Evolutionary conservation across 2,113 vertebrate species (phyloP), one percentile per base, ranked within the genome.

Genomic region (Leuciscus idus): DNA sequence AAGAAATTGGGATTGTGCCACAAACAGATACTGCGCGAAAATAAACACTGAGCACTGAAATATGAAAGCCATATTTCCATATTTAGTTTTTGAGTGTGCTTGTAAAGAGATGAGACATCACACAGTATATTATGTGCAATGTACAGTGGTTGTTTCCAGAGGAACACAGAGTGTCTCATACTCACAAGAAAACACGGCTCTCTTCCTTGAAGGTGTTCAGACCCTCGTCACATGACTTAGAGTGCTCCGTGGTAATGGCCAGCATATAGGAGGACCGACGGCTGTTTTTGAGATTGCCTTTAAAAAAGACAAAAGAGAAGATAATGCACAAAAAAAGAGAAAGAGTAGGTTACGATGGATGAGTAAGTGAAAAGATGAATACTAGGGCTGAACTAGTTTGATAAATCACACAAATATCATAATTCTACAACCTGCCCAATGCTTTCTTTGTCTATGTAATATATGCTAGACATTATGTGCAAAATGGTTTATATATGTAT

Each of bases 181-280:
- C 95, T 95, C 88, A 96, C 95, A 92, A 92, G 79, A 95, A 94
- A 80, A 95, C 90, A 26, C 95, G 94, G 28, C 95, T 94, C 88
- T 99, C 98, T 0, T 99, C 98, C 84, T 96, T 95, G 90, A 99
- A 98, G 0, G 95, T 92, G 83, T 99, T 99, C 88, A 99, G 96
- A 1, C 98, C 98, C 0, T 99, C 98, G 0, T 99, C 98, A 2
- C 96, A 99, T 57, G 98, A 99, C 93, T 97, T 99, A 88, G 98
- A 99, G 90, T 97, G 96, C 89, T 98, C 97, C 0, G 97, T 97
- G 90, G 97, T 98, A 93, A 99, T 96, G 90, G 98, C 98, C 91
- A 98, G 92, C 84, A 98, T 93, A 93, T 99, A 98, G 73, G 98
- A 99, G 0, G 97, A 98, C 59, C 97, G 97, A 4, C 97, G 97